Percentiles rank a stretch among this genome's conserved stretches.
Evolutionary conservation across 2,113 vertebrate species (phyloP).

Genomic region (Siphamia tubifer): DNA sequence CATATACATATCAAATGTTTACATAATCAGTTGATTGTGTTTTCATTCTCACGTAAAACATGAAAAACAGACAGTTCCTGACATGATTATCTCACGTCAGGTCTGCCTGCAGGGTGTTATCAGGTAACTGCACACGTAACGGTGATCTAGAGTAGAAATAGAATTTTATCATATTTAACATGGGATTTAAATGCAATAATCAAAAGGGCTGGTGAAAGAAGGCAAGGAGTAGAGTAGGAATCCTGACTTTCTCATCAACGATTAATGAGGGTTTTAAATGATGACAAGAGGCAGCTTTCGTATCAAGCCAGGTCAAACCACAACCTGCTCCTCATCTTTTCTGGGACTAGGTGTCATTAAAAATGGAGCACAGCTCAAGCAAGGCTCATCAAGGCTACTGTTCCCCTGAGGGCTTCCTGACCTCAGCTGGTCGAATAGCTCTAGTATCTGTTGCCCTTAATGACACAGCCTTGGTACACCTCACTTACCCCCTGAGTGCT

Average conservation of each 20-base stretch:
- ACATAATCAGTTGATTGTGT: neutral
- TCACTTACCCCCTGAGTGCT: conserved; percentile 39
- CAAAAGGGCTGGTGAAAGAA: conserved; percentile 13
- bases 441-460: conserved; percentile 7
- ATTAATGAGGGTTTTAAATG: conserved; percentile 21
- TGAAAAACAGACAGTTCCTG: neutral
- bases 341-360: conserved; percentile 42
- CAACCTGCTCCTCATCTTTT: conserved; percentile 15
- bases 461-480: neutral
- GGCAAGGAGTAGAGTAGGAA: neutral
- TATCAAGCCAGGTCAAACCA: neutral
- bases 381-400: conserved; percentile 11
- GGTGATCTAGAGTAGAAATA: no score
- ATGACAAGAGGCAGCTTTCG: neutral
- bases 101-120: neutral
- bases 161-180: no score
- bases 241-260: conserved; percentile 2
- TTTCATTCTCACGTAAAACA: conserved; percentile 1
- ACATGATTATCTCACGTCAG: neutral
- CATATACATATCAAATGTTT: neutral
- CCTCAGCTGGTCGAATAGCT: conserved; percentile 33
- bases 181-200: no score
- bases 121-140: neutral
- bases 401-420: conserved; percentile 40
- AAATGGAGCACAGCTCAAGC: conserved; percentile 47